Base-by-base conservation (phyloP, 2,113 vertebrate species). In the Corydoras maculifer region DNA sequence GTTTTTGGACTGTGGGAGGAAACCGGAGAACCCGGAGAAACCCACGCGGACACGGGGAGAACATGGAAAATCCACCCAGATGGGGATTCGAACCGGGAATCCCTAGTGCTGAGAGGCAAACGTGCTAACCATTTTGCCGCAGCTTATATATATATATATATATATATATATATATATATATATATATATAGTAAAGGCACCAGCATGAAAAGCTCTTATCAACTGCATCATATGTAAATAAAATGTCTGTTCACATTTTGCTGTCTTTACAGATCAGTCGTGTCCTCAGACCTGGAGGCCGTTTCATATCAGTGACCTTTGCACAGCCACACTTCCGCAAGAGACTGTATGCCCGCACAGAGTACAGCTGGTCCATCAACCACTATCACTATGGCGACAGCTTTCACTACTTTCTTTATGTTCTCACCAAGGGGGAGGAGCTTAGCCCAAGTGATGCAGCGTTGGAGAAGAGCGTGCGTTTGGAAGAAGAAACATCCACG, bases 231-330 rank as follows among this genome's bases (percentile, higher is more conserved):
- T 12, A 53, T 53, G 51, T 2, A 43, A 9, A 30, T 4, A 8
- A 43, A 9, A 30, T 4, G 55, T 67, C 29, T 58, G 43, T 10
- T 7, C 18, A 25, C 18, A 25, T 30, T 29, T 9, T n/a, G 9
- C 18, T 54, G 25, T 57, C 68, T 64, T 63, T 5, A 0, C 86
- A 98, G 96, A 88, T 94, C 72, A 92, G 93, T 82, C 87, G 94
- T 3, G 91, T 96, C 66, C 79, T 98, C 79, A 87, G 88, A 62
- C 89, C 91, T 0, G 85, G 82, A 15, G 95, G 95, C 43, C 90
- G 88, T 4, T 98, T 98, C 65, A 75, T 95, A 80, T 98, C 95
- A 0, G 81, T 97, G 75, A 94, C 93, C 49, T 95, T 94, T 0
- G 89, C 92, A 0, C 91, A 92, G 51, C 95, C 95, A 0, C 90